Percentiles rank a stretch among this genome's conserved stretches.
Conservation (phyloP, 2,113 vertebrate genomes). For the Cololabis saira region DNA sequence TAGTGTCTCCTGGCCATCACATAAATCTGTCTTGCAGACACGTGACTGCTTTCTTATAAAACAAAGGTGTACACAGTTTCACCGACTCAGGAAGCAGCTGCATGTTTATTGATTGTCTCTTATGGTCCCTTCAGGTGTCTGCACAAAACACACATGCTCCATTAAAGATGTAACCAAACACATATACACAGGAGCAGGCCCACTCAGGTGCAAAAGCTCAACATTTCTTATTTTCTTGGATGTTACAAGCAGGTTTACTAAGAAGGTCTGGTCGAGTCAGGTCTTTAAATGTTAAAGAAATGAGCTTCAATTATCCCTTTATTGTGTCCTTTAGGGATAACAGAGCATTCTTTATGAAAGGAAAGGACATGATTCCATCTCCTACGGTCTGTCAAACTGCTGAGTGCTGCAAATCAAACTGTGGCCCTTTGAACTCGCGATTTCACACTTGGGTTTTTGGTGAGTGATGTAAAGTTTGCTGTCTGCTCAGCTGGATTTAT, state of each 20-base stretch:
- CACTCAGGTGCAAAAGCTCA: too few relatives aligned
- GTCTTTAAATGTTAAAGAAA: too few relatives aligned
- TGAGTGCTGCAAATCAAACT: slow-evolving; percentile 35
- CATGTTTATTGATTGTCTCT: background rate
- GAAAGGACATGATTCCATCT: background rate
- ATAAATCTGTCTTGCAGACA: background rate
- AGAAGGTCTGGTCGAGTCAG: too few relatives aligned
- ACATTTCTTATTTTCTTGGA: too few relatives aligned
- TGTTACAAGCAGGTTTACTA: too few relatives aligned
- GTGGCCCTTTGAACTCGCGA: slow-evolving; percentile 6
- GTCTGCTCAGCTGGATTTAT: background rate
- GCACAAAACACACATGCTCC: background rate
- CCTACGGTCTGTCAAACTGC: slow-evolving; percentile 33
- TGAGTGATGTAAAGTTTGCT: background rate
- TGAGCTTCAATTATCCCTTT: too few relatives aligned
- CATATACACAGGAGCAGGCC: too few relatives aligned
- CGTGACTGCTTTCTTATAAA: slow-evolving; percentile 4
- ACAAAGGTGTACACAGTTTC: background rate
- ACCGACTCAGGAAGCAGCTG: slow-evolving; percentile 6
- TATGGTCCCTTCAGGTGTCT: background rate
- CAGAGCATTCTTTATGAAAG: too few relatives aligned
- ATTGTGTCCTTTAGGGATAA: too few relatives aligned
- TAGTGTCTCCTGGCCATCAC: slow-evolving; percentile 8
- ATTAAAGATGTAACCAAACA: too few relatives aligned
- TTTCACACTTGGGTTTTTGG: background rate